A percentile compares a stretch with the other conserved stretches of the same genome.
Evolutionary conservation across 1,140 invertebrate genomes (phyloP).

Genomic region (Melanaphis sacchari): DNA sequence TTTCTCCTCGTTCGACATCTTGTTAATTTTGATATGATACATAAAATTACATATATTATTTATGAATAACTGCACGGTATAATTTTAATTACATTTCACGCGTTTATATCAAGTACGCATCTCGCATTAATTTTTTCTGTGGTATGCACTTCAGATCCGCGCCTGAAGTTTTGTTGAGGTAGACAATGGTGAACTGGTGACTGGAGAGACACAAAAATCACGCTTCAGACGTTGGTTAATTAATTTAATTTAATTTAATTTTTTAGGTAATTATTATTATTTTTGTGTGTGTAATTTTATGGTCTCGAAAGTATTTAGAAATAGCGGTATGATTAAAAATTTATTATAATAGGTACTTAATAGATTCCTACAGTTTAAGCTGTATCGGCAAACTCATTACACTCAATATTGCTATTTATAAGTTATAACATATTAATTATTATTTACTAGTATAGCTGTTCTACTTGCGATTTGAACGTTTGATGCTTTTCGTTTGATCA

Average conservation of each 20-base stretch:
- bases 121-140: background rate
- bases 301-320: background rate
- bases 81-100: background rate
- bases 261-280: background rate
- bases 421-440: no score
- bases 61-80: background rate
- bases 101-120: background rate
- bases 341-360: background rate
- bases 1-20: background rate
- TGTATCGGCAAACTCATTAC: background rate
- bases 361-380: background rate
- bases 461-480: background rate
- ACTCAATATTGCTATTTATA: background rate
- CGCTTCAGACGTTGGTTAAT: background rate
- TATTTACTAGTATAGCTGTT: background rate
- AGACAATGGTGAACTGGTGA: no score
- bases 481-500: background rate
- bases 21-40: no score
- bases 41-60: background rate
- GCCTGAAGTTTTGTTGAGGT: background rate
- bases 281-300: background rate
- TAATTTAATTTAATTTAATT: background rate
- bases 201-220: background rate
- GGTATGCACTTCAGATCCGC: background rate
- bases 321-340: conserved; percentile 1